Conservation (phyloP, 2,888 invertebrate species). For the Athalia circularis region DNA sequence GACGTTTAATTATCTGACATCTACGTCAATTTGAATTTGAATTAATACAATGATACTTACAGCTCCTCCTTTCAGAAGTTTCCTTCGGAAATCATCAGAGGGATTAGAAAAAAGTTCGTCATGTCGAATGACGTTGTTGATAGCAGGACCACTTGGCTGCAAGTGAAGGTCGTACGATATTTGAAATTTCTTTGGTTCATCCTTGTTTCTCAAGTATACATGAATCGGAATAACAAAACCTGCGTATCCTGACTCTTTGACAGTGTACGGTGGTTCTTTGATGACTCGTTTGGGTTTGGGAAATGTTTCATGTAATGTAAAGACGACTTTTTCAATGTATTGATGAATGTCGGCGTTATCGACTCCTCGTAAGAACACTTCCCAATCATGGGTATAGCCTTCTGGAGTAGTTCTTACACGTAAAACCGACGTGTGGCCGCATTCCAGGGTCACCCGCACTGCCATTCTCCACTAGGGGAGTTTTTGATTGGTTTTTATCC, state of each 20-base stretch:
- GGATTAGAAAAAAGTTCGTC: slow-evolving; percentile 90
- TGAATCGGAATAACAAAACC: slow-evolving; percentile 94
- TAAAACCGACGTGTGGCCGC: slow-evolving; percentile 92
- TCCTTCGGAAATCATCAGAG: slow-evolving; percentile 91
- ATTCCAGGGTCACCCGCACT: slow-evolving; percentile 90
- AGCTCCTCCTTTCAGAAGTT: slow-evolving; percentile 91
- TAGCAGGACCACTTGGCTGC: slow-evolving; percentile 84
- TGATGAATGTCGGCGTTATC: slow-evolving; percentile 91
- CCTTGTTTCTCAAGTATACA: slow-evolving; percentile 90
- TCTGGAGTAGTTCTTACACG: slow-evolving; percentile 89
- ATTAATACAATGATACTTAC: slow-evolving; percentile 72
- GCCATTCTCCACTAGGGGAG: slow-evolving; percentile 75
- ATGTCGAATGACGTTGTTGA: slow-evolving; percentile 84
- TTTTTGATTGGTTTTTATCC: slow-evolving; percentile 34
- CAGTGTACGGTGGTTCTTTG: slow-evolving; percentile 92
- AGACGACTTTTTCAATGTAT: slow-evolving; percentile 95
- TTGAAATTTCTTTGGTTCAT: slow-evolving; percentile 88
- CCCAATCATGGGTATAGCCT: slow-evolving; percentile 98
- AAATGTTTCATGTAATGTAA: slow-evolving; percentile 93
- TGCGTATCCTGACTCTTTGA: slow-evolving; percentile 97
- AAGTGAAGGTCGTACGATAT: slow-evolving; percentile 91
- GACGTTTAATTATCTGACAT: background rate
- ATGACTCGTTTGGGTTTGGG: slow-evolving; percentile 92
- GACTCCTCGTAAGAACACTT: slow-evolving; percentile 92
- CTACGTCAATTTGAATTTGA: background rate